Evolutionary conservation across 2,797 vertebrate genomes (phyloP), one percentile per base, ranked within the genome.

Genomic region (Threskiornis aethiopicus): DNA sequence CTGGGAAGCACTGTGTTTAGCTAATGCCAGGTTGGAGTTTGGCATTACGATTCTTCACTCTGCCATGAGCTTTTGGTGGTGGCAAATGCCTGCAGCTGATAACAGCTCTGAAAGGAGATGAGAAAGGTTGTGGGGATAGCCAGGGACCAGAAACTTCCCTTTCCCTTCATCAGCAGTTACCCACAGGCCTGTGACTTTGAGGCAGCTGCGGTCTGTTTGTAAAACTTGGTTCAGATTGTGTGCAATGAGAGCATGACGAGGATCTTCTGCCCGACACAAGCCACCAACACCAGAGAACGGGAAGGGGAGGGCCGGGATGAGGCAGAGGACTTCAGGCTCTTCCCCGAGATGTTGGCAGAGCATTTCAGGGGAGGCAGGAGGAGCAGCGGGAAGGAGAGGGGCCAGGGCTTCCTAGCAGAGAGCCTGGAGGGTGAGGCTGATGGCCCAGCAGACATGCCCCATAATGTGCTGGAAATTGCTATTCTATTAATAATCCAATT

Each of bases 401-500:
- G 37, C 6, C 17, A 35, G 33, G 9, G 26, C 8, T 90, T 78
- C 86, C 51, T 52, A 52, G 67, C 20, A 70, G 35, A 54, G 5
- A 65, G 51, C 29, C 70, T 0, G 0, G 52, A 28, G 46, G 28
- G 25, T 24, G 28, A 78, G 65, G 49, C 46, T 58, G 65, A 28
- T 9, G 25, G 51, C 31, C 79, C n/a, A 46, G 46, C 26, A 71
- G 47, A 71, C 5, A 0, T 47, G 39, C 14, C 49, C 15, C 19
- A 5, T 42, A 79, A 44, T 4, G 11, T 83, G 42, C 80, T 77
- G 73, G 73, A 84, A 93, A 67, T 16, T 64, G 28, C n/a, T 71
- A 1, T 44, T 73, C 77, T 89, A 62, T 90, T 95, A 96, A 91
- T 93, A 96, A 94, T 26, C 42, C 31, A 35, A 62, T 75, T 62